Conservation (phyloP, 37 sponge, comb jelly and placozoan genomes). For the Lycopodina hypogea region DNA sequence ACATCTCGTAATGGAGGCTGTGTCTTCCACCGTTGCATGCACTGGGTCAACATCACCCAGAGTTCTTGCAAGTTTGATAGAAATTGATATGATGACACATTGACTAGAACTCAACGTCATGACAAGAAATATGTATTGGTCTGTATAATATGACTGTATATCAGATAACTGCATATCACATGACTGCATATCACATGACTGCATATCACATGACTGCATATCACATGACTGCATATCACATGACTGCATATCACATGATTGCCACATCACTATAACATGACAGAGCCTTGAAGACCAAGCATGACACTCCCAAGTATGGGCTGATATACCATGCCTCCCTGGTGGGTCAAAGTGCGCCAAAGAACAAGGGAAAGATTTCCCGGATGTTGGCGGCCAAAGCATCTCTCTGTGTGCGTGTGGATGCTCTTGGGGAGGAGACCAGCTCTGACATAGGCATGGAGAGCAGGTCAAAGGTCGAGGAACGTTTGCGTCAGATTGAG, state of each 20-base stretch:
- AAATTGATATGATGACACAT: too few relatives aligned
- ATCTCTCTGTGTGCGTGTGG: constrained; percentile 84
- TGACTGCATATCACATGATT: constrained; percentile 1
- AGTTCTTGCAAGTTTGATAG: not conserved
- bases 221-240: not conserved
- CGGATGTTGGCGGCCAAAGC: constrained; percentile 96
- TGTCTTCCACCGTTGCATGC: too few relatives aligned
- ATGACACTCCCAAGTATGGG: constrained; percentile 98
- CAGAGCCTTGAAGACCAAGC: constrained; percentile 95
- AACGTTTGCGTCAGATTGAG: constrained; percentile 69
- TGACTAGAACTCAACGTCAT: too few relatives aligned
- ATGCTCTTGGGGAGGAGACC: constrained; percentile 92
- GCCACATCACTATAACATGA: not conserved
- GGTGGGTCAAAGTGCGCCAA: constrained; percentile 88
- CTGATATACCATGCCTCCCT: constrained; percentile 96
- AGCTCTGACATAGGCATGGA: constrained; percentile 61
- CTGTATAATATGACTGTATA: too few relatives aligned
- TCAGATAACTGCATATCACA: too few relatives aligned
- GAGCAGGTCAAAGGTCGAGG: constrained; percentile 78
- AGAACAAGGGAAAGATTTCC: constrained; percentile 96
- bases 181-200: too few relatives aligned
- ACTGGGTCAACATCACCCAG: not conserved
- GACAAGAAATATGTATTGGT: too few relatives aligned
- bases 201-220: not conserved
- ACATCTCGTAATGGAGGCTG: not conserved